Percentiles rank a stretch among this genome's conserved stretches.
Evolutionary conservation across 2,113 vertebrate species (phyloP).

Genomic region (Melanocharis versteri): DNA sequence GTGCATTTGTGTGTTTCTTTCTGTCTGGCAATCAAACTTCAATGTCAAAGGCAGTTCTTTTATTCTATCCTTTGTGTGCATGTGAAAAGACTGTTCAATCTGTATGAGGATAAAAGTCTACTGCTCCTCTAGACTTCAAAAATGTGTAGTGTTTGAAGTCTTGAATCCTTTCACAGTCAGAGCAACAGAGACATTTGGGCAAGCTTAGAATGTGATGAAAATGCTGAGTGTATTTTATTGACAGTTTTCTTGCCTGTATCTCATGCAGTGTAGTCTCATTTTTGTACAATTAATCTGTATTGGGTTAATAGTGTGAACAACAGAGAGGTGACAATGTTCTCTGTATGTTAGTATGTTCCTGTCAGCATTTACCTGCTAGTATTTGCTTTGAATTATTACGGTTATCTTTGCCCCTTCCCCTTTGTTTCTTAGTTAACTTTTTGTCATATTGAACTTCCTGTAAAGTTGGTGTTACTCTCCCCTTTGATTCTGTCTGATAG

Average conservation of each 20-base stretch:
- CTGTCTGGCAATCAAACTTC: neutral
- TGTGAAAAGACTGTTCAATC: neutral
- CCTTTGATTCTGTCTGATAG: neutral
- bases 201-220: neutral
- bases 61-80: neutral
- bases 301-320: neutral
- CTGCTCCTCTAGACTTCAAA: neutral
- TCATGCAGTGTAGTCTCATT: neutral
- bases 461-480: neutral
- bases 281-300: neutral
- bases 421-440: neutral
- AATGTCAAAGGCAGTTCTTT: neutral
- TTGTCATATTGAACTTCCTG: neutral
- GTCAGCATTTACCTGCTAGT: neutral
- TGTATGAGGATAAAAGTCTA: neutral
- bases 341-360: neutral
- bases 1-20: neutral
- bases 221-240: accelerated
- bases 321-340: neutral
- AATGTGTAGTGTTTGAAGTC: neutral
- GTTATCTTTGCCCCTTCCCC: neutral
- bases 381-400: neutral
- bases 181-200: neutral
- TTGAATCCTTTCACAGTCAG: neutral
- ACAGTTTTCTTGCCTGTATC: neutral